A percentile compares a stretch with the other conserved stretches of the same genome.
phyloP scores from a whole-genome alignment of 2,888 invertebrate species.

The Coleophora flavipennella region DNA sequence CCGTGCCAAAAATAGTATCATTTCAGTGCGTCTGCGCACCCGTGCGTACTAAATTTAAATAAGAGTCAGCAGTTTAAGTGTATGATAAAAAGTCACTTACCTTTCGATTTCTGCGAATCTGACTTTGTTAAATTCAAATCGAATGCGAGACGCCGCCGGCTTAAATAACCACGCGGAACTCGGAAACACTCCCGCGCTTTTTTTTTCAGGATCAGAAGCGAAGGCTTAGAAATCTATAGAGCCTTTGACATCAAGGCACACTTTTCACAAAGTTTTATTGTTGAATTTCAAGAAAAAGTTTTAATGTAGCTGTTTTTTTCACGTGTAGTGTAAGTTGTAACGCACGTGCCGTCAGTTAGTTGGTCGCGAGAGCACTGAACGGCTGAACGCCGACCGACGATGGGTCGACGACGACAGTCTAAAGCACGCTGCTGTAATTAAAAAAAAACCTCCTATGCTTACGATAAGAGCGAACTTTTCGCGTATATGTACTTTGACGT shows the following conservation, averaged over 20 bases:
- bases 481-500: too few species aligned
- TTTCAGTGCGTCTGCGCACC: constrained; percentile 31
- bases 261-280: constrained; percentile 18
- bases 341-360: constrained; percentile 45
- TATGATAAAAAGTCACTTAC: too few species aligned
- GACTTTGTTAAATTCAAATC: constrained; percentile 52
- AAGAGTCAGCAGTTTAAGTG: constrained; percentile 27
- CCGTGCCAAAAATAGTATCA: constrained; percentile 59
- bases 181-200: constrained; percentile 37
- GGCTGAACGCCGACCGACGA: constrained; percentile 31
- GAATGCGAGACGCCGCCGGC: constrained; percentile 33
- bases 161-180: constrained; percentile 38
- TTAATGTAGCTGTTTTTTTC: too few species aligned
- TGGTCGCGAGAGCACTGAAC: constrained; percentile 53
- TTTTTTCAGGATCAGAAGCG: constrained; percentile 21
- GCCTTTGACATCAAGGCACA: constrained; percentile 23
- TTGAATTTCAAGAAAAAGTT: constrained; percentile 8
- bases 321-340: constrained; percentile 23
- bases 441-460: constrained; percentile 35
- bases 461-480: constrained; percentile 1
- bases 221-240: constrained; percentile 18
- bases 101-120: constrained; percentile 10
- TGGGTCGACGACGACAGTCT: too few species aligned
- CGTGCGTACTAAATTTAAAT: constrained; percentile 52
- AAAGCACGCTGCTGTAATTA: constrained; percentile 48